phyloP scores from a whole-genome alignment of 2,113 vertebrate genomes.

The Megaleporinus macrocephalus region DNA sequence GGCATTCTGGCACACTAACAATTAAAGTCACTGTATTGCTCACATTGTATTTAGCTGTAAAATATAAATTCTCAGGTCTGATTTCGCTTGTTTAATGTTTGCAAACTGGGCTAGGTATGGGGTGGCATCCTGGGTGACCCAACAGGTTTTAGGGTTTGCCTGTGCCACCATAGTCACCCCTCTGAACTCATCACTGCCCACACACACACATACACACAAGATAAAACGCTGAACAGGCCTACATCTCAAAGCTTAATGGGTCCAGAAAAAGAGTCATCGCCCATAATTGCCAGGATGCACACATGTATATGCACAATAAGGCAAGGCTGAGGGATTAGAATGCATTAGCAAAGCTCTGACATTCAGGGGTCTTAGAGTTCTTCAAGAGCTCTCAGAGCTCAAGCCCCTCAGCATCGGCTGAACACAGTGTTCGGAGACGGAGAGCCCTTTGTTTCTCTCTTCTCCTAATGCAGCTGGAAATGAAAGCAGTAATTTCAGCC shows the following conservation, averaged over 20 bases:
- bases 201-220: not conserved
- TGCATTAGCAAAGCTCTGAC: constrained; percentile 25
- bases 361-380: constrained; percentile 1
- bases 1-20: no score
- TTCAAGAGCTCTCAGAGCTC: constrained; percentile 47
- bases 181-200: no score
- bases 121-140: no score
- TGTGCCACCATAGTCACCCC: no score
- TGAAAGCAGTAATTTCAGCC: constrained; percentile 45
- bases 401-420: constrained; percentile 34
- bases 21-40: no score
- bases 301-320: not conserved
- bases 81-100: no score
- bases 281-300: constrained; percentile 10
- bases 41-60: no score
- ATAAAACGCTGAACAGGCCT: constrained; percentile 4
- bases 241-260: constrained; percentile 3
- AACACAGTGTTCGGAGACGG: constrained; percentile 19
- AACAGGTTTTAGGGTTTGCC: no score
- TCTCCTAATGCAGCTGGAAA: constrained; percentile 44
- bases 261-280: not conserved
- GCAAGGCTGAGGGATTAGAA: constrained; percentile 27
- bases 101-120: no score
- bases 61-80: no score
- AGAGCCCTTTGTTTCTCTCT: constrained; percentile 31